Percentiles rank a stretch among this genome's conserved stretches.
Conservation (phyloP, 2,113 vertebrate species). For the Bostrychus sinensis region DNA sequence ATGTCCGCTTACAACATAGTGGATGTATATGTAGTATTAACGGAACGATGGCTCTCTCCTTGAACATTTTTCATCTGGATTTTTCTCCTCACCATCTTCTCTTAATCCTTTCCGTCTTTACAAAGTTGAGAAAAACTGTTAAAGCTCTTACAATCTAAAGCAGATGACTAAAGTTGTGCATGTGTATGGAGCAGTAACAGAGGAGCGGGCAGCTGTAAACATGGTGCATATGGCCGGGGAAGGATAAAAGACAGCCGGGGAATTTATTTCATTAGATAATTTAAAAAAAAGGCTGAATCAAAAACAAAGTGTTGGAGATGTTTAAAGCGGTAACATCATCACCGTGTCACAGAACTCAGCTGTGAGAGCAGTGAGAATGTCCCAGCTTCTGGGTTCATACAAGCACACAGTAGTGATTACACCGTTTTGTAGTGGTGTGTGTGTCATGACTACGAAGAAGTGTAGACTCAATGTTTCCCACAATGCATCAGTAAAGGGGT, state of each 20-base stretch:
- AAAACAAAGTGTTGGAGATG: slow-evolving; percentile 23
- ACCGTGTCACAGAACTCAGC: not conserved
- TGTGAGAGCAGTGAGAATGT: too few relatives aligned
- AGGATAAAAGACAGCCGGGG: not conserved
- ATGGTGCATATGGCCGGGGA: slow-evolving; percentile 5
- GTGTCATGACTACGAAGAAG: too few relatives aligned
- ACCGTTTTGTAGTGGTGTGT: too few relatives aligned
- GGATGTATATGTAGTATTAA: slow-evolving; percentile 25
- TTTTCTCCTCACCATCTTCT: slow-evolving; percentile 19
- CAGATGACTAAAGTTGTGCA: slow-evolving; percentile 11
- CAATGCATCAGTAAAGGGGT: too few relatives aligned
- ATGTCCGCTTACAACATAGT: slow-evolving; percentile 2
- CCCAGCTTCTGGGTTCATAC: not conserved
- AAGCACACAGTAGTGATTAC: too few relatives aligned
- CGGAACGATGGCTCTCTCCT: slow-evolving; percentile 15
- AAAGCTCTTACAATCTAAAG: slow-evolving; percentile 31
- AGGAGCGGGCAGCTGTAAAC: slow-evolving; percentile 11
- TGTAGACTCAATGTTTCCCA: too few relatives aligned
- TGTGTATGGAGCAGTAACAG: not conserved
- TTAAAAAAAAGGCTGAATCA: slow-evolving; percentile 14
- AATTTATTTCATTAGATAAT: slow-evolving; percentile 35
- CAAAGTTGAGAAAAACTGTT: not conserved
- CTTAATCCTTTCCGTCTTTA: slow-evolving; percentile 36
- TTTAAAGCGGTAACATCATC: slow-evolving; percentile 15
- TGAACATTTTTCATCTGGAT: slow-evolving; percentile 27